Conservation (phyloP, 2,113 vertebrate species). For the Oreochromis tanganicae region DNA sequence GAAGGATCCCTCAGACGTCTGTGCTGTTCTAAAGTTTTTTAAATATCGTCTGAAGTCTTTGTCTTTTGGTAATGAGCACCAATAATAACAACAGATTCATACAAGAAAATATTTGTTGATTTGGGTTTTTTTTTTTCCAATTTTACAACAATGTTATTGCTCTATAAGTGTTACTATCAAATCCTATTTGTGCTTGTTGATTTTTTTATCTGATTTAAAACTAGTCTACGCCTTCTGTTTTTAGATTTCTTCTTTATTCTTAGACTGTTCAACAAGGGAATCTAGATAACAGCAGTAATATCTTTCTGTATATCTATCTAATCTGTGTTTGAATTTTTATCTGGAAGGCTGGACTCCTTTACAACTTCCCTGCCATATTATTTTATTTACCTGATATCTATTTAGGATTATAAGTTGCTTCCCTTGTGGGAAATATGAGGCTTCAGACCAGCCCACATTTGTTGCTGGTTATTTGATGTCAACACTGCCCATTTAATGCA, state of each 20-base stretch:
- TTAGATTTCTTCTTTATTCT: background rate
- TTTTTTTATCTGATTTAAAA: background rate
- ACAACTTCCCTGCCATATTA: background rate
- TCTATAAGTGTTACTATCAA: background rate
- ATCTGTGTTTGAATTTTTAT: background rate
- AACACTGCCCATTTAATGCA: background rate
- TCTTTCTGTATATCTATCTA: fast-evolving
- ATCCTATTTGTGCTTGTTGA: background rate
- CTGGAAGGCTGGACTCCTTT: background rate
- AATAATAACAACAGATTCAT: background rate
- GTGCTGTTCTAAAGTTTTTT: background rate
- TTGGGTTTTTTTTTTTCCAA: background rate
- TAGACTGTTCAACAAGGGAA: background rate
- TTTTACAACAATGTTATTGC: background rate
- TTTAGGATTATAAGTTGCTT: background rate
- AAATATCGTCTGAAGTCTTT: background rate
- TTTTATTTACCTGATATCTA: background rate
- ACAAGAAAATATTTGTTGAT: background rate
- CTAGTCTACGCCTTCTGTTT: background rate
- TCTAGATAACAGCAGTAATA: background rate
- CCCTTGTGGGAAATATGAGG: background rate
- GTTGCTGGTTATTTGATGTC: background rate
- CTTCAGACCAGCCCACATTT: background rate
- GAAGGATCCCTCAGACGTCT: background rate
- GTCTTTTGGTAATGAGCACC: background rate